Evolutionary conservation across 2,888 invertebrate genomes (phyloP).

Genomic region (Corythucha ciliata): DNA sequence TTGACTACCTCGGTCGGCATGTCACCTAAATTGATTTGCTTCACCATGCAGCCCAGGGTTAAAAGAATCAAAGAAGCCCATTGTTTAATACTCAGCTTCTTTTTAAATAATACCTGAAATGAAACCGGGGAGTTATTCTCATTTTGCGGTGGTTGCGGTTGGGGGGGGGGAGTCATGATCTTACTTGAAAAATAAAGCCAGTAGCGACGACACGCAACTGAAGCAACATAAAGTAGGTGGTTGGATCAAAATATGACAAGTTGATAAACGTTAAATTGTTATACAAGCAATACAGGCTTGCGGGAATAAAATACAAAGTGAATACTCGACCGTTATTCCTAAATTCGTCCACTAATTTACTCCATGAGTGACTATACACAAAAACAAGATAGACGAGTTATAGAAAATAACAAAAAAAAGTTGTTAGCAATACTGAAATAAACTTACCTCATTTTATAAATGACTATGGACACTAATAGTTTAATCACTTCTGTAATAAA

Average conservation of each 20-base stretch:
- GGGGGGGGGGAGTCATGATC: conserved; percentile 16
- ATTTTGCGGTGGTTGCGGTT: not conserved
- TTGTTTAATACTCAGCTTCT: conserved; percentile 65
- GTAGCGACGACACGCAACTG: conserved; percentile 89
- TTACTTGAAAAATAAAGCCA: conserved; percentile 83
- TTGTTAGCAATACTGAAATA: conserved; percentile 36
- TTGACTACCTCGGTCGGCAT: conserved; percentile 10
- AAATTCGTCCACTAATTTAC: too few relatives aligned
- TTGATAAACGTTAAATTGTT: conserved; percentile 90
- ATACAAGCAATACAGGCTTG: conserved; percentile 84
- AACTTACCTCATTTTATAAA: conserved; percentile 46
- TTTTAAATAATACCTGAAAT: conserved; percentile 74
- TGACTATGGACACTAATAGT: conserved; percentile 56
- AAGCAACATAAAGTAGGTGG: conserved; percentile 81
- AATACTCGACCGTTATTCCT: too few relatives aligned
- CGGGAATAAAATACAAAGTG: conserved; percentile 78
- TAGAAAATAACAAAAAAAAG: conserved; percentile 34
- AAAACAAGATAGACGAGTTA: conserved; percentile 33
- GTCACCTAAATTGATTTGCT: conserved; percentile 58
- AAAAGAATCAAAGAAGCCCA: conserved; percentile 82
- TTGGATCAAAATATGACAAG: conserved; percentile 84
- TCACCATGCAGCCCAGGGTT: conserved; percentile 83
- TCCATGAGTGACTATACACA: not conserved
- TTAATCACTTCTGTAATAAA: conserved; percentile 80
- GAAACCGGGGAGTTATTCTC: too few relatives aligned